phyloP scores from a whole-genome alignment of 2,888 invertebrate genomes.

The Opisthograptis luteolata region DNA sequence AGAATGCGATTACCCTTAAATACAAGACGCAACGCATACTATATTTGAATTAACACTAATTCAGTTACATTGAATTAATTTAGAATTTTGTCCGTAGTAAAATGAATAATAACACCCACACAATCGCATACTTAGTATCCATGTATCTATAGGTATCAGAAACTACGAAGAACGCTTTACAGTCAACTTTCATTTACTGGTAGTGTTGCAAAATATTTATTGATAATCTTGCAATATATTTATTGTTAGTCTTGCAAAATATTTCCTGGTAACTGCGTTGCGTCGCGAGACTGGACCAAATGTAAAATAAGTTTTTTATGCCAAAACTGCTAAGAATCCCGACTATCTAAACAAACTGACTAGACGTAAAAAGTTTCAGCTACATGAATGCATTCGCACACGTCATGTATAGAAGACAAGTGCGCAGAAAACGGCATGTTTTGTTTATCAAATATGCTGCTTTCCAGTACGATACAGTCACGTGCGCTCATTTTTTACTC shows the following conservation, averaged over 20 bases:
- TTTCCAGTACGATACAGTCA: constrained; percentile 19
- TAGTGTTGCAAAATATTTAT: too few relatives aligned
- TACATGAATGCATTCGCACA: constrained; percentile 12
- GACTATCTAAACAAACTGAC: constrained; percentile 74
- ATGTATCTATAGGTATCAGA: too few relatives aligned
- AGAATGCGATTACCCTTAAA: neutral
- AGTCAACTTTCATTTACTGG: too few relatives aligned
- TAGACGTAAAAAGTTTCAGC: constrained; percentile 73
- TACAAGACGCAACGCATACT: neutral
- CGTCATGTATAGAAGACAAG: too few relatives aligned
- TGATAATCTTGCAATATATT: constrained; percentile 20
- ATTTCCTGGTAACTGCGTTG: constrained; percentile 30
- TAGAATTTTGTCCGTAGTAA: too few relatives aligned
- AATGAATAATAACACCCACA: too few relatives aligned
- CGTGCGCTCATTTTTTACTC: constrained; percentile 64
- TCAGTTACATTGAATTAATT: too few relatives aligned
- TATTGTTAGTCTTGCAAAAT: constrained; percentile 2
- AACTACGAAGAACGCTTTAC: too few relatives aligned
- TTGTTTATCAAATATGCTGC: constrained; percentile 11
- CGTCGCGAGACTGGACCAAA: neutral
- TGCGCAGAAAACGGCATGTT: constrained; percentile 1
- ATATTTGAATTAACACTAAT: neutral
- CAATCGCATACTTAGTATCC: too few relatives aligned
- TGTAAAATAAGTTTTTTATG: constrained; percentile 36
- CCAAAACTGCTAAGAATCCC: constrained; percentile 53